Conservation (phyloP, 1,140 invertebrate genomes). For the Adoxophyes honmai region DNA sequence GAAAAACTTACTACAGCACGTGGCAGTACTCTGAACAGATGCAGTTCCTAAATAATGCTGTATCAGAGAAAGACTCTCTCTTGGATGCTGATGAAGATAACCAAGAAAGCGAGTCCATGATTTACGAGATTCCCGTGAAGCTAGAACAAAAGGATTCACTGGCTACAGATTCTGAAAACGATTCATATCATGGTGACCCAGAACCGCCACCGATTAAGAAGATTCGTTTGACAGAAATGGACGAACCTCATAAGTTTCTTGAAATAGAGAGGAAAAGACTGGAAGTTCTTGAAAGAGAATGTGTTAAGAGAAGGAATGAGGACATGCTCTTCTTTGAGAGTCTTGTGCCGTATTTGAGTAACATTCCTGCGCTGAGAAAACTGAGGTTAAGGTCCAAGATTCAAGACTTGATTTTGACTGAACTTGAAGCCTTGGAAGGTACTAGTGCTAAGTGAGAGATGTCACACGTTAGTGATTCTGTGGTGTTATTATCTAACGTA, state of each 20-base stretch:
- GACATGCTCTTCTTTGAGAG: slow-evolving; percentile 28
- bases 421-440: slow-evolving; percentile 9
- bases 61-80: not conserved
- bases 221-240: not conserved
- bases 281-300: not conserved
- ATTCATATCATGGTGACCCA: too few species aligned
- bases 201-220: not conserved
- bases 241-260: not conserved
- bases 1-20: not conserved
- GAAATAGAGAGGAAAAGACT: not conserved
- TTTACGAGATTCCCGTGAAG: too few species aligned
- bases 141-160: too few species aligned
- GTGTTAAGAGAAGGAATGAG: slow-evolving; percentile 13
- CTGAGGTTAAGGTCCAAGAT: slow-evolving; percentile 22
- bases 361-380: slow-evolving; percentile 21
- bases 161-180: too few species aligned
- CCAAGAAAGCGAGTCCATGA: not conserved
- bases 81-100: not conserved
- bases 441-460: too few species aligned
- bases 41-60: slow-evolving; percentile 9
- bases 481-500: too few species aligned
- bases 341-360: slow-evolving; percentile 21
- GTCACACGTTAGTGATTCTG: too few species aligned
- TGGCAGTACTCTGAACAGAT: slow-evolving; percentile 24
- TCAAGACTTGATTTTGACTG: slow-evolving; percentile 22